Evolutionary conservation across 2,797 vertebrate genomes (phyloP).

Genomic region (Mormyrus hasselquistii): DNA sequence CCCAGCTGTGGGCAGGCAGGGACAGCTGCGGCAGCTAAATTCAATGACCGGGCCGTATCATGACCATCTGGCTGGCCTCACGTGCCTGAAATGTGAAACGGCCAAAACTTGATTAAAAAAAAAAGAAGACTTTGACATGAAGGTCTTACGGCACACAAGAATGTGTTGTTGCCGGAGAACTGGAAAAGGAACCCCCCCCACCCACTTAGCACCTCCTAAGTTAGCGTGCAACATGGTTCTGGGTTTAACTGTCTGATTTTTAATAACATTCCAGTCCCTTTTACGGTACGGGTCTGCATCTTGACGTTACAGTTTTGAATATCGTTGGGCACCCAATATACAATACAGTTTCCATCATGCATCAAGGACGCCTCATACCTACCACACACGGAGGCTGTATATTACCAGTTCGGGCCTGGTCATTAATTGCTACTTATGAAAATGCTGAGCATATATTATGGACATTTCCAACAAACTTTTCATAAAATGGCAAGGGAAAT

Average conservation of each 20-base stretch:
- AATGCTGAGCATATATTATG: background rate
- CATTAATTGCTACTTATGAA: background rate
- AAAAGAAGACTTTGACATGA: background rate
- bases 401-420: background rate
- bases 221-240: background rate
- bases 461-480: background rate
- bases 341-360: background rate
- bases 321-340: background rate
- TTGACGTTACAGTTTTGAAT: background rate
- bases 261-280: background rate
- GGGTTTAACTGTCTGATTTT: background rate
- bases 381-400: background rate
- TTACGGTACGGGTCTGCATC: background rate
- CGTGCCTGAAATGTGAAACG: background rate
- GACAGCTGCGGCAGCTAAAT: background rate
- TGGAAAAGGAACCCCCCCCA: background rate
- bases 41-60: background rate
- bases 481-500: background rate
- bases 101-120: background rate
- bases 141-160: background rate
- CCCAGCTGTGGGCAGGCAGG: background rate
- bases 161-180: background rate
- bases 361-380: background rate
- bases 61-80: background rate
- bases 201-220: background rate